Evolutionary conservation across 2,888 invertebrate genomes (phyloP), one percentile per base, ranked within the genome.

Genomic region (Drosophila hamatofila): DNA sequence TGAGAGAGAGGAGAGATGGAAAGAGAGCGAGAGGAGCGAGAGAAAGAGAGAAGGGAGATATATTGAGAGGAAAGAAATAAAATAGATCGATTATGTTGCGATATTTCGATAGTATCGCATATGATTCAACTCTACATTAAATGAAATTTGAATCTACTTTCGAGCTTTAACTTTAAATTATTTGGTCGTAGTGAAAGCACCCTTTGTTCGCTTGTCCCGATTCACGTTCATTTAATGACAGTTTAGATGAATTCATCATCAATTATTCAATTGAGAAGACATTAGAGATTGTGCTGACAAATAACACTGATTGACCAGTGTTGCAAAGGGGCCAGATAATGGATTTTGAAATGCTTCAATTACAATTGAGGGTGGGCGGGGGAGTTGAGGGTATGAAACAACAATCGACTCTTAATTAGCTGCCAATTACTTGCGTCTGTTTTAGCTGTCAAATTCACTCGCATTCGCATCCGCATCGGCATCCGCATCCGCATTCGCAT

Each of bases 361-460:
- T 64, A 39, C 18, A 25, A 2, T 37, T n/a, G 62, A 21, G 27
- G n/a, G 9, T 1, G 9, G 25, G 9, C 0, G 44, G 3, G 8
- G 14, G 8, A 8, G 25, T 2, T 3, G 25, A 3, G 4, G 1
- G 44, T 14, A 2, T 27, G 11, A n/a, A n/a, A 27, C 21, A 35
- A 25, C 30, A 66, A 66, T 66, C 44, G 37, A 23, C 25, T 39
- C 33, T 39, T 55, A 66, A 67, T 66, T 67, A 55, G 25, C 55
- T 67, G 67, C 33, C 66, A 67, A 66, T 68, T 54, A 54, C 23
- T 25, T 46, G 42, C 6, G 30, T 27, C 12, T 23, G 30, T 30
- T 14, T n/a, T 23, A 52, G 6, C 68, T 67, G 68, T 49, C 67
- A 56, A 27, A 49, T 56, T 30, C 48, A 49, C 18, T 30, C 48